Conservation (phyloP, 2,797 vertebrate species). For the Gymnoscopelus braueri region DNA sequence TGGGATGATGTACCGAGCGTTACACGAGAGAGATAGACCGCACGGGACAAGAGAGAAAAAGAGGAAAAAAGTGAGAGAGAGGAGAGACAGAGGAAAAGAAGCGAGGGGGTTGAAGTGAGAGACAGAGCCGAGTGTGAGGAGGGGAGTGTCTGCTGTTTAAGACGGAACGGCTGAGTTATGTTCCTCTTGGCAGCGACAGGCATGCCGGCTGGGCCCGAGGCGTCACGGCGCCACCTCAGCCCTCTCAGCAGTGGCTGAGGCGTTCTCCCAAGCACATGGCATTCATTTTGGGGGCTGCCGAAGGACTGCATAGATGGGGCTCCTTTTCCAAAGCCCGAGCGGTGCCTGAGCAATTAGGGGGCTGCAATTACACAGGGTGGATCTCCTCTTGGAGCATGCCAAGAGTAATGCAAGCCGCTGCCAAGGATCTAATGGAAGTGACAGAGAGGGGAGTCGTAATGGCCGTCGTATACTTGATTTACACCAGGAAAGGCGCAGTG, state of each 20-base stretch:
- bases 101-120: conserved; percentile 14
- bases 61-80: conserved; percentile 5
- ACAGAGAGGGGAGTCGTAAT: conserved; percentile 47
- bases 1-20: not conserved
- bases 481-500: conserved; percentile 47
- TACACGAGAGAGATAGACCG: conserved; percentile 13
- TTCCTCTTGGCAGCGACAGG: conserved; percentile 84
- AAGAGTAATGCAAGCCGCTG: conserved; percentile 51
- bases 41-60: conserved; percentile 1
- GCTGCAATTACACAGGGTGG: conserved; percentile 69
- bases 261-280: conserved; percentile 87
- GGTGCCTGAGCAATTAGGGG: conserved; percentile 84
- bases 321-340: conserved; percentile 50
- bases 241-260: conserved; percentile 85
- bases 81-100: conserved; percentile 9
- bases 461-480: conserved; percentile 49
- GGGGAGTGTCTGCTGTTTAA: conserved; percentile 83
- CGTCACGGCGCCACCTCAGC: conserved; percentile 89
- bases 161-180: conserved; percentile 86
- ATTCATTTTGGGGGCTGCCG: conserved; percentile 83
- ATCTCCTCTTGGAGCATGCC: conserved; percentile 58
- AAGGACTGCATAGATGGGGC: conserved; percentile 28
- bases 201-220: conserved; percentile 83
- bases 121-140: conserved; percentile 15
- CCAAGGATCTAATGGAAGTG: conserved; percentile 58